Conservation (phyloP, 1,140 invertebrate genomes). For the Dryas iulia region DNA sequence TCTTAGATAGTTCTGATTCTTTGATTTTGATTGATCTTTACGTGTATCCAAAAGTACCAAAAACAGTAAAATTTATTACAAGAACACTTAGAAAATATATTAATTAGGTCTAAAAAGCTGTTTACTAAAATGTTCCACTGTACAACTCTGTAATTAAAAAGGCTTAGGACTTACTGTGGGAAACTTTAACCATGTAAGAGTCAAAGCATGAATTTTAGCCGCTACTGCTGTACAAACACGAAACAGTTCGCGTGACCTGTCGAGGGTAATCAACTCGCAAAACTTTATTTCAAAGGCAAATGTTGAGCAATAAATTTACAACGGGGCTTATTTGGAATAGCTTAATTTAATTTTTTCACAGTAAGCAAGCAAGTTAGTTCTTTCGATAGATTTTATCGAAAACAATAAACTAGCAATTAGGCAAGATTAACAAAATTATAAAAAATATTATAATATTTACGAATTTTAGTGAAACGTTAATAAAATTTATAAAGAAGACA, state of each 20-base stretch:
- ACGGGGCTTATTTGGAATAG: slow-evolving; percentile 14
- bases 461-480: too few species aligned
- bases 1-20: too few species aligned
- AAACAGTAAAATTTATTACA: neutral
- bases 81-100: neutral
- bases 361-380: neutral
- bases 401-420: neutral
- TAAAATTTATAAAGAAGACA: too few species aligned
- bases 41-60: too few species aligned
- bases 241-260: slow-evolving; percentile 26
- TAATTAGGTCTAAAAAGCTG: neutral
- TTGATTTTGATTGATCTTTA: too few species aligned
- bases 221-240: slow-evolving; percentile 7
- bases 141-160: neutral
- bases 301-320: slow-evolving; percentile 32
- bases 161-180: neutral
- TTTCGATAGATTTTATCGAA: neutral
- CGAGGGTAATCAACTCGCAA: slow-evolving; percentile 28
- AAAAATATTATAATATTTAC: too few species aligned
- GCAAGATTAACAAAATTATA: neutral
- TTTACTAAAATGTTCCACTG: neutral
- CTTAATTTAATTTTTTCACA: slow-evolving; percentile 12
- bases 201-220: slow-evolving; percentile 13
- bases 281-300: slow-evolving; percentile 34
- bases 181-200: slow-evolving; percentile 9